phyloP scores from a whole-genome alignment of 2,888 invertebrate species.

The Lasioglossum marginatum region DNA sequence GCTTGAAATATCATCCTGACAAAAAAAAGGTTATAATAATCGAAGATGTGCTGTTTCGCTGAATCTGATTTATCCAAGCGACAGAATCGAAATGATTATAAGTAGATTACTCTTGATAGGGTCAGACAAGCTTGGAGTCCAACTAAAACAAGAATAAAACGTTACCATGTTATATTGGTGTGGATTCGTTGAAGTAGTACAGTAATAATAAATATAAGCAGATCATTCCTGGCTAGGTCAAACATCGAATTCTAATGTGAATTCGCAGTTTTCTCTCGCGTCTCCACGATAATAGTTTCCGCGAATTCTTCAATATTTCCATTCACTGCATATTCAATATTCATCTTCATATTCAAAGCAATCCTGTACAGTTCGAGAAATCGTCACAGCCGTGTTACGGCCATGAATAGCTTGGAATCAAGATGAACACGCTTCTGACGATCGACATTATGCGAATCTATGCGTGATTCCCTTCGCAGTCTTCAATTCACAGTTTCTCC shows the following conservation, averaged over 20 bases:
- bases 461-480: neutral
- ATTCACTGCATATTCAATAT: neutral
- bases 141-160: neutral
- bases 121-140: neutral
- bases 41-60: neutral
- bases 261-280: neutral
- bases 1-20: neutral
- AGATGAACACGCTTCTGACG: constrained; percentile 1
- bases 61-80: neutral
- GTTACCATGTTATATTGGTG: too few relatives aligned
- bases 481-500: neutral
- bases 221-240: neutral
- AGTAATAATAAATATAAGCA: neutral
- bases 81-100: neutral
- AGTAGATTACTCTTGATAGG: neutral
- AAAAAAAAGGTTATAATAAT: neutral
- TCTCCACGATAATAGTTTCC: neutral
- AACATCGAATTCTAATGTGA: too few relatives aligned
- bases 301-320: neutral
- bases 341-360: neutral
- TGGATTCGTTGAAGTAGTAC: too few relatives aligned
- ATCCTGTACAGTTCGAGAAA: neutral
- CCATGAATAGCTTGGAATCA: neutral
- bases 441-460: neutral
- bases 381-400: neutral